Evolutionary conservation across 2,888 invertebrate species (phyloP).

Genomic region (Leptura quadrifasciata): DNA sequence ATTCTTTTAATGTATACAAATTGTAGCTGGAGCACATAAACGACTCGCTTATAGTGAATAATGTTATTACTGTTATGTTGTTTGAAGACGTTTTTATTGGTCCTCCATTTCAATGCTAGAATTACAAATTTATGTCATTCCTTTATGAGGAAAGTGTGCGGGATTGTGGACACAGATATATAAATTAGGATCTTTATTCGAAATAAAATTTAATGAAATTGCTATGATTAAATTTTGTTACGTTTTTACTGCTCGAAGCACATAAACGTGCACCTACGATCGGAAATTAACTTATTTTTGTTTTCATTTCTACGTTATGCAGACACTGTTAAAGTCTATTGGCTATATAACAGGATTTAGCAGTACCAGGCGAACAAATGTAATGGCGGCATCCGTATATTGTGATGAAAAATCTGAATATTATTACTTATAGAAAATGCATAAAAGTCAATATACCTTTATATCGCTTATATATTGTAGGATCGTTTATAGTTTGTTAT

Average conservation of each 20-base stretch:
- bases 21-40: conserved; percentile 8
- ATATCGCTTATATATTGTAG: too few relatives aligned
- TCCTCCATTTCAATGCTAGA: conserved; percentile 12
- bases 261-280: conserved; percentile 20
- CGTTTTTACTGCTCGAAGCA: conserved; percentile 6
- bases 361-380: neutral
- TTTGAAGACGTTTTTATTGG: conserved; percentile 19
- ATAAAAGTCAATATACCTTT: neutral
- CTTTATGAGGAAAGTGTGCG: neutral
- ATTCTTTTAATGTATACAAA: conserved; percentile 11
- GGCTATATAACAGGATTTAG: conserved; percentile 3
- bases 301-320: conserved; percentile 12
- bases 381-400: neutral
- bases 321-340: neutral
- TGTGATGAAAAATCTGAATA: neutral
- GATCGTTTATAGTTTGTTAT: too few relatives aligned
- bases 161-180: conserved; percentile 17
- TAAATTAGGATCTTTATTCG: conserved; percentile 30
- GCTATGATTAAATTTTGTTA: conserved; percentile 21
- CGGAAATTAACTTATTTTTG: conserved; percentile 19
- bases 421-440: neutral
- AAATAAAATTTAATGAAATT: conserved; percentile 29
- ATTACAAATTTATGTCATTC: conserved; percentile 23
- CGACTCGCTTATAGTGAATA: neutral
- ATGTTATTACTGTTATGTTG: conserved; percentile 3